These are phyloP conservation scores for Alaudala cheleensis DNA, from an alignment of 2,113 vertebrate species.

Conservation along the genomic window DNA sequence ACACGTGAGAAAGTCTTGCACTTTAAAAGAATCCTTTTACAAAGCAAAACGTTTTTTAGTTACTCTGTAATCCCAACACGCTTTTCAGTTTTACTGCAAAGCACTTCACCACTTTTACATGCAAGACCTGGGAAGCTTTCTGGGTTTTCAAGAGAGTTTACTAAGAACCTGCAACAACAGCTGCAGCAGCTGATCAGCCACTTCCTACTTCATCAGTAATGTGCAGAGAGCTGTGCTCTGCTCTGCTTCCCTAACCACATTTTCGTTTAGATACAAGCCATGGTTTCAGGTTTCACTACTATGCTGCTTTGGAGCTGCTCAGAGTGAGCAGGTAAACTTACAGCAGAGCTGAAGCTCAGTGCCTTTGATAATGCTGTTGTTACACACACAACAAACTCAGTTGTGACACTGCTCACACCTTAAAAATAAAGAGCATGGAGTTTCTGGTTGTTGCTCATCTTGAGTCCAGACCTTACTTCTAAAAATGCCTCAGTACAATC, in stretches of 20 bases:
- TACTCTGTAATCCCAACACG: neutral
- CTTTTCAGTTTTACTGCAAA: neutral
- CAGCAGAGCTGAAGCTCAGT: neutral
- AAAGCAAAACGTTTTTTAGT: neutral
- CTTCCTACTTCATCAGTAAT: constrained; percentile 68
- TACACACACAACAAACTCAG: neutral
- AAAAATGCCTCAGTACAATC: neutral
- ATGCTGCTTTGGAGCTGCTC: neutral
- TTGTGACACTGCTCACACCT: neutral
- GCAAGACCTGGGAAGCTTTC: neutral
- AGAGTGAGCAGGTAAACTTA: neutral
- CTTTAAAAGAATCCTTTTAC: neutral
- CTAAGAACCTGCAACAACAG: constrained; percentile 5
- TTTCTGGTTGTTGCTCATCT: neutral
- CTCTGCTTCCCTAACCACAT: constrained; percentile 51
- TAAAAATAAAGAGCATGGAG: neutral
- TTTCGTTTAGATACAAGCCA: neutral
- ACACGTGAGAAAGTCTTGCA: neutral
- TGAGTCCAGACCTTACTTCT: neutral
- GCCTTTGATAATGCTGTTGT: neutral
- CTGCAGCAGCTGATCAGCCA: constrained; percentile 57
- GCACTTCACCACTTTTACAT: neutral
- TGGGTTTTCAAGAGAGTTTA: neutral
- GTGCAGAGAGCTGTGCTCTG: constrained; percentile 35
- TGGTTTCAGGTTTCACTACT: constrained; percentile 37